A percentile compares a stretch with the other conserved stretches of the same genome.
phyloP scores from a whole-genome alignment of 2,113 vertebrate species.

The Spea bombifrons region DNA sequence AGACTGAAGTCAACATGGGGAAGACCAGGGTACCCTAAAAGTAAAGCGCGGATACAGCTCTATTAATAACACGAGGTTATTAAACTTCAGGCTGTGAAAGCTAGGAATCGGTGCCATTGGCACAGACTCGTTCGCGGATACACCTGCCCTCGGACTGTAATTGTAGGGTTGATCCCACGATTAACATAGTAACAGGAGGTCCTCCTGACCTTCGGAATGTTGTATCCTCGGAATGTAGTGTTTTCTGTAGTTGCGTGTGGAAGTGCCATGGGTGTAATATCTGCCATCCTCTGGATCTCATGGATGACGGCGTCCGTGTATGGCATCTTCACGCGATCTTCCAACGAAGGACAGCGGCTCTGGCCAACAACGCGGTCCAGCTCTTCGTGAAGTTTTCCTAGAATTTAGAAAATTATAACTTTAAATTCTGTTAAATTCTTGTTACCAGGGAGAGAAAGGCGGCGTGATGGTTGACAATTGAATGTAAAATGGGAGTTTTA shows the following conservation, averaged over 20 bases:
- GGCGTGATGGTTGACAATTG: too few relatives aligned
- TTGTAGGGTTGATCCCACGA: too few relatives aligned
- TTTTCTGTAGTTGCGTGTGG: not conserved
- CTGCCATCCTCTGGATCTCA: conserved; percentile 32
- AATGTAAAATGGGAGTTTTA: too few relatives aligned
- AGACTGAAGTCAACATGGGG: conserved; percentile 57
- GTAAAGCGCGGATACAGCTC: too few relatives aligned
- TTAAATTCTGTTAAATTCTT: too few relatives aligned
- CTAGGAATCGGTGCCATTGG: too few relatives aligned
- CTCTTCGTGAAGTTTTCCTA: conserved; percentile 19
- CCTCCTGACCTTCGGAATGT: conserved; percentile 33
- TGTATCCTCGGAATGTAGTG: conserved; percentile 22
- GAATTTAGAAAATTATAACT: not conserved
- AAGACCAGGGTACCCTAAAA: conserved; percentile 57
- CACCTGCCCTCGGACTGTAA: too few relatives aligned
- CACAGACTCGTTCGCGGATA: too few relatives aligned
- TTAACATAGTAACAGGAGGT: too few relatives aligned
- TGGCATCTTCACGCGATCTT: conserved; percentile 17
- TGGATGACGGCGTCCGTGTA: conserved; percentile 27
- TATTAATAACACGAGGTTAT: too few relatives aligned
- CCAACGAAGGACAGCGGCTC: not conserved
- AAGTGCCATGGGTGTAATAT: conserved; percentile 6
- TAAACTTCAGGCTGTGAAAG: too few relatives aligned
- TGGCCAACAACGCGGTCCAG: conserved; percentile 12
- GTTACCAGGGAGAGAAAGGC: too few relatives aligned